Percentiles rank a stretch among this genome's conserved stretches.
Conservation (phyloP, 2,888 invertebrate species). For the Leptinotarsa haldemani region DNA sequence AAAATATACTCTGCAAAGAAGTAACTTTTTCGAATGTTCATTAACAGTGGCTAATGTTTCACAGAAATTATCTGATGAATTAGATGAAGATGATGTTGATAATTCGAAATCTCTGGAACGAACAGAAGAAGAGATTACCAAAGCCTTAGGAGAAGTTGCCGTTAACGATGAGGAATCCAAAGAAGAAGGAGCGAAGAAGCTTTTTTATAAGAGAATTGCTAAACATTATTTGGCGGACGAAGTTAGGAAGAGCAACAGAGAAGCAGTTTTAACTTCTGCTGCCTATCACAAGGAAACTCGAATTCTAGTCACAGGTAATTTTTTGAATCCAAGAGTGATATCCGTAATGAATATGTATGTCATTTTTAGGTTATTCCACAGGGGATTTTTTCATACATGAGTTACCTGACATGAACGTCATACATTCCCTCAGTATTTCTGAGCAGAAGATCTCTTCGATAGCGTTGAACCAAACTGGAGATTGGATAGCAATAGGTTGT, state of each 20-base stretch:
- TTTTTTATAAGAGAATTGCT: constrained; percentile 77
- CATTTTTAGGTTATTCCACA: constrained; percentile 79
- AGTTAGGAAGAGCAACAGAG: constrained; percentile 72
- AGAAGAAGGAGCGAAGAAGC: constrained; percentile 64
- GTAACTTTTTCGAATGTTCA: no score
- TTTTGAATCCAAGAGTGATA: no score
- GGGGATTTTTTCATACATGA: constrained; percentile 95
- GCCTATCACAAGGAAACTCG: constrained; percentile 84
- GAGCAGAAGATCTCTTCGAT: constrained; percentile 86
- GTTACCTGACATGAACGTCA: constrained; percentile 91
- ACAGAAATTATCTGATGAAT: constrained; percentile 63
- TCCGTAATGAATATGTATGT: no score
- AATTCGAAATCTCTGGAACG: constrained; percentile 71
- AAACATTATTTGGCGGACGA: constrained; percentile 82
- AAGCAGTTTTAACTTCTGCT: constrained; percentile 80
- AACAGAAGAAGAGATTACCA: constrained; percentile 64
- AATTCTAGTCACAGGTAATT: constrained; percentile 80
- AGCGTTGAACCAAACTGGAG: constrained; percentile 86
- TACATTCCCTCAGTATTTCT: constrained; percentile 90
- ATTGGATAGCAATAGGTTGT: constrained; percentile 97
- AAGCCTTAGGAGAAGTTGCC: constrained; percentile 64
- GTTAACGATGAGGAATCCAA: constrained; percentile 64
- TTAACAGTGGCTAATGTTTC: no score
- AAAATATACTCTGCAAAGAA: no score
- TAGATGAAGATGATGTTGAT: constrained; percentile 79